A percentile compares a stretch with the other conserved stretches of the same genome.
Evolutionary conservation across 2,113 vertebrate species (phyloP).

Genomic region (Muntiacus reevesi): DNA sequence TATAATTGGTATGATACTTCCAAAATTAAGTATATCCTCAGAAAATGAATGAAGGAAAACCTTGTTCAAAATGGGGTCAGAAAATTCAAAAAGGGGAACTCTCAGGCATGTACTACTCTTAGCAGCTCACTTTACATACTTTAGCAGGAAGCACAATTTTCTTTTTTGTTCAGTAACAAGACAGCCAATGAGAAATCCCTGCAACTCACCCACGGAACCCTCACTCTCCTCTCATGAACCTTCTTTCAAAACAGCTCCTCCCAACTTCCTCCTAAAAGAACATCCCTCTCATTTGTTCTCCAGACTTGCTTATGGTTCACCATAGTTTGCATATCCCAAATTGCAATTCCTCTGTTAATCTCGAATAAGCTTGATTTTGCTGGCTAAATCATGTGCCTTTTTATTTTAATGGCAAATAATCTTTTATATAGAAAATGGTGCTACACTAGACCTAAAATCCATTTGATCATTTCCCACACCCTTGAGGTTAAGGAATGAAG

Average conservation of each 20-base stretch:
- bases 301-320: neutral
- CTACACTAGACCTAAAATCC: neutral
- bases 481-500: neutral
- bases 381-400: neutral
- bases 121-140: neutral
- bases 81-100: neutral
- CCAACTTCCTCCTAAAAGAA: neutral
- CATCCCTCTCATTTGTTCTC: neutral
- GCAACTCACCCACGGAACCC: neutral
- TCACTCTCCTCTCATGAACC: neutral
- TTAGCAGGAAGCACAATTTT: neutral
- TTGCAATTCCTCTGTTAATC: neutral
- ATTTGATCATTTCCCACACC: neutral
- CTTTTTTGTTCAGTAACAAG: neutral
- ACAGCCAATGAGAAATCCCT: neutral
- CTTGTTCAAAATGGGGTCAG: neutral
- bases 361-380: neutral
- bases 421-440: neutral
- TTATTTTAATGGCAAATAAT: neutral
- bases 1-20: neutral
- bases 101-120: neutral
- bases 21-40: neutral
- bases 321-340: neutral
- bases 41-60: neutral
- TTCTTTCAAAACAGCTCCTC: neutral